phyloP scores from a whole-genome alignment of 2,888 invertebrate species.

The Tromatobia lineatoria region DNA sequence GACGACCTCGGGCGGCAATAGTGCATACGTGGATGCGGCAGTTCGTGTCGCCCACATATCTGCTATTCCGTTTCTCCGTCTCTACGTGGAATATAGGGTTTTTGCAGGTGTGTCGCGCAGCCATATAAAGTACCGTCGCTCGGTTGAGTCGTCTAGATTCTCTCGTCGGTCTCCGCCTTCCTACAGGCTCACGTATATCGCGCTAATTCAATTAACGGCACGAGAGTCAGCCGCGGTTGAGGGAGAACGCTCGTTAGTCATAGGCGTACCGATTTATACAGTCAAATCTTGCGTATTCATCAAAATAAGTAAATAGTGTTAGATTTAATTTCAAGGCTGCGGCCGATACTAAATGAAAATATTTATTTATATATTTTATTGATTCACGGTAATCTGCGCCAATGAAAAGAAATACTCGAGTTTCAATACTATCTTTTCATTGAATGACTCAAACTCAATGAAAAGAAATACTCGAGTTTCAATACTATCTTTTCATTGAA shows the following conservation, averaged over 20 bases:
- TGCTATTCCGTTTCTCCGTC: neutral
- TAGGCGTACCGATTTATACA: conserved; percentile 23
- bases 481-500: too few species aligned
- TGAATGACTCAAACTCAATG: too few species aligned
- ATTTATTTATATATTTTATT: too few species aligned
- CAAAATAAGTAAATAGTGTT: neutral
- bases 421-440: too few species aligned
- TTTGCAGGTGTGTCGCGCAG: conserved; percentile 53
- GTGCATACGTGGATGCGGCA: conserved; percentile 18
- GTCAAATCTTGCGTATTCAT: conserved; percentile 7
- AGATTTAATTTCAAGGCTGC: too few species aligned
- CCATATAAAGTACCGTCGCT: conserved; percentile 60
- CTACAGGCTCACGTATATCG: conserved; percentile 5
- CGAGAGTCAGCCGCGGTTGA: conserved; percentile 27
- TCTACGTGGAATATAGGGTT: neutral
- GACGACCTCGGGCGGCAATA: conserved; percentile 31
- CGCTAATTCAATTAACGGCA: conserved; percentile 49
- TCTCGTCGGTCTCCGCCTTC: neutral
- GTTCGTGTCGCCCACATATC: conserved; percentile 29
- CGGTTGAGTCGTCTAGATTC: conserved; percentile 42
- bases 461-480: too few species aligned
- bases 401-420: too few species aligned
- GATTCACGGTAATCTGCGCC: too few species aligned
- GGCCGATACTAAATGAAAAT: too few species aligned
- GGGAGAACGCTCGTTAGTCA: conserved; percentile 39